These are phyloP conservation scores for Apodemia mormo DNA, from an alignment of 2,888 invertebrate genomes.

Conservation along the genomic window DNA sequence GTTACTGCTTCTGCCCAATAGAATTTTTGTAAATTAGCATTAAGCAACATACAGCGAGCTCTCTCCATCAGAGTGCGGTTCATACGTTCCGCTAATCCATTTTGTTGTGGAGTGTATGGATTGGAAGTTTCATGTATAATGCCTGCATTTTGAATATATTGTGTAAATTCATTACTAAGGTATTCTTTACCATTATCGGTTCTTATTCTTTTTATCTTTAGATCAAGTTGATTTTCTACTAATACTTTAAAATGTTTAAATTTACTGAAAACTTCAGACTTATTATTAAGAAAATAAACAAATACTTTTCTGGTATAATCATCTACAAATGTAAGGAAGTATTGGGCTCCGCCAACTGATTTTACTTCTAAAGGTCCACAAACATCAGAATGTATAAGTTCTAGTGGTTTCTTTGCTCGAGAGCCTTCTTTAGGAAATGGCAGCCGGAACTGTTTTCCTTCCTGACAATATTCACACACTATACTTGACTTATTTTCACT, in stretches of 20 bases:
- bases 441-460: too few species aligned
- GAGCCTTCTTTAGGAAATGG: background rate
- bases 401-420: background rate
- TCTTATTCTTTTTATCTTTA: background rate
- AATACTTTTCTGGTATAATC: background rate
- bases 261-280: constrained; percentile 13
- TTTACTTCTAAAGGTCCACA: background rate
- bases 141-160: background rate
- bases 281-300: constrained; percentile 10
- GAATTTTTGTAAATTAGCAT: constrained; percentile 20
- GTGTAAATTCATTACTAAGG: too few species aligned
- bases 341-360: background rate
- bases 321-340: background rate
- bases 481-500: too few species aligned
- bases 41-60: constrained; percentile 3
- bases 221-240: background rate
- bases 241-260: background rate
- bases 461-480: too few species aligned
- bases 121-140: background rate
- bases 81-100: background rate
- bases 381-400: background rate
- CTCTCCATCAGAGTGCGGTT: background rate
- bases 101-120: constrained; percentile 11
- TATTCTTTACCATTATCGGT: background rate
- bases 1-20: constrained; percentile 44